Evolutionary conservation across 2,113 vertebrate species (phyloP), one percentile per base, ranked within the genome.

Genomic region (Spermophilus dauricus): DNA sequence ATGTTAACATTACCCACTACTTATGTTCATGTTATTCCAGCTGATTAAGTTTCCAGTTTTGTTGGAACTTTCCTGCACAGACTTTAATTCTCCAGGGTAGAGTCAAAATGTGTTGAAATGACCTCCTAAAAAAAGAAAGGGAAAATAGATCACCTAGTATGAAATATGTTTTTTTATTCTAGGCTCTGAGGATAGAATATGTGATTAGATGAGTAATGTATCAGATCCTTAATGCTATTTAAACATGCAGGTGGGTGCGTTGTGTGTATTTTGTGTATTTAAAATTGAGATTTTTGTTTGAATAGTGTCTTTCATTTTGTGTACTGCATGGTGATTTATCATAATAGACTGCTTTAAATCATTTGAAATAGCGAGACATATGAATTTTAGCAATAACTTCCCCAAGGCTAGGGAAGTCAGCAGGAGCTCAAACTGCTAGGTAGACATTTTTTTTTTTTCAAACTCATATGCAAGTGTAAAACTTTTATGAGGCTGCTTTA

Each of bases 401-500:
- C 98, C 97, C 97, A 97, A 97, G 98, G 98, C 96, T 97, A 92
- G 85, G 81, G 98, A 97, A 98, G 97, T 98, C 98, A 98, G 95
- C 96, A 70, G 96, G 97, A 98, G 80, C 96, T 98, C 91, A 97
- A 96, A 97, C 96, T 96, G 96, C 98, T 98, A 97, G 5, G n/a
- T 97, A 98, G 97, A 97, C 83, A 82, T 53, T 51, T 51, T 95
- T 96, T 95, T 93, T 91, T 86, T 89, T 1, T 4, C 58, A 96
- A 96, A 97, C 65, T 97, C 96, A 95, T 97, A 98, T 98, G 96
- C 94, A 98, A 98, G 89, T 98, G 87, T 98, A 98, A 98, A 98
- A 98, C 97, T 97, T 96, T 97, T 97, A 98, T 98, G 92, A 97
- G 97, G 69, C 97, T 98, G 90, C 96, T 98, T 98, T 99, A 99